Evolutionary conservation across 2,113 vertebrate species (phyloP), one percentile per base, ranked within the genome.

Genomic region (Polypterus senegalus): DNA sequence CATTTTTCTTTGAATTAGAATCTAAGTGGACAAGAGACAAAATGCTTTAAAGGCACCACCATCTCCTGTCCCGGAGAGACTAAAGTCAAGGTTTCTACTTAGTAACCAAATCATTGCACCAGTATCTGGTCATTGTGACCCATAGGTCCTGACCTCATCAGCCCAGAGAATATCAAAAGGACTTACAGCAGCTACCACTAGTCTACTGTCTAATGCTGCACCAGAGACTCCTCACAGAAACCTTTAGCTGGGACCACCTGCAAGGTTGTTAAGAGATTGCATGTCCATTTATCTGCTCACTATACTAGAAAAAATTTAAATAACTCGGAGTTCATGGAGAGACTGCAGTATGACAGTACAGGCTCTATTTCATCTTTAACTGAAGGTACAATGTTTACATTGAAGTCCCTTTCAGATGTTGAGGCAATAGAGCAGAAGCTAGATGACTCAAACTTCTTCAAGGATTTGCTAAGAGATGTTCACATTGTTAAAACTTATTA

Each of bases 341-440:
- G 61, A 44, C 64, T 61, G 11, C 61, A 43, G 43, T 60, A 66
- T 9, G 59, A 7, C 27, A 54, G 61, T 61, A 56, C 43, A 44
- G 51, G n/a, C 54, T 9, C 47, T 45, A 60, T 61, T 55, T 47
- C 60, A 10, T 53, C 8, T 7, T 48, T 66, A 44, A 53, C 64
- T 9, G 6, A 61, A 5, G 59, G 60, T 49, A 60, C 55, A 7
- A 5, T 57, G 55, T 65, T 52, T 54, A 58, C 59, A 47, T 54
- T 61, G 10, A 61, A 57, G 45, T 57, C 64, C 1, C 52, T 65
- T n/a, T 61, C 64, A 9, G 64, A 66, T 57, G 59, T 61, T 57
- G 60, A 61, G 47, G 64, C 44, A 61, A 66, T 66, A 48, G 64
- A 61, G 54, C 48, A 44, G 54, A 58, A 61, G 61, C 58, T 66